A percentile compares a stretch with the other conserved stretches of the same genome.
Evolutionary conservation across 1,140 invertebrate genomes (phyloP).

Genomic region (Bombus huntii): DNA sequence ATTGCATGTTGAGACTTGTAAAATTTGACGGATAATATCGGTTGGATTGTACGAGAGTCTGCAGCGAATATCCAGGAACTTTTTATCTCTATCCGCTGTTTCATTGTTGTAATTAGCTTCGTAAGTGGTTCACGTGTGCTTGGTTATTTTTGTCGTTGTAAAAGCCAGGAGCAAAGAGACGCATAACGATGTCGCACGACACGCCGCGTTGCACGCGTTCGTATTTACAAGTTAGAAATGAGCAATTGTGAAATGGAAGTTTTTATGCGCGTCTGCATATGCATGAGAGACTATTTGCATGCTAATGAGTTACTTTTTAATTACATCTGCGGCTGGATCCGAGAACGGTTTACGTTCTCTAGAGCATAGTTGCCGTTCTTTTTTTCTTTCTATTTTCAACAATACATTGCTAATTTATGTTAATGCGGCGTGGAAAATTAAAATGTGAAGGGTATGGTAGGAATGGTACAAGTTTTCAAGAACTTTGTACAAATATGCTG

Average conservation of each 20-base stretch:
- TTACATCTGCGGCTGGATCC: neutral
- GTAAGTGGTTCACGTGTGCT: constrained; percentile 20
- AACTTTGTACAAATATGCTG: neutral
- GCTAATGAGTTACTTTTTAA: constrained; percentile 35
- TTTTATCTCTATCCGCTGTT: neutral
- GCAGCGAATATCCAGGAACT: neutral
- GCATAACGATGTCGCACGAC: neutral
- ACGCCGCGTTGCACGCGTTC: neutral
- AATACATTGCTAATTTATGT: constrained; percentile 2
- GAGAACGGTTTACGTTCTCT: neutral
- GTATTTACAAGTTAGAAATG: constrained; percentile 10
- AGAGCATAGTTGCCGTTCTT: neutral
- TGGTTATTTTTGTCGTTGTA: constrained; percentile 4
- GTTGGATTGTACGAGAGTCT: neutral
- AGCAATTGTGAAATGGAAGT: constrained; percentile 35
- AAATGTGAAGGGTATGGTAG: neutral
- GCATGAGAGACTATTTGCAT: constrained; percentile 19
- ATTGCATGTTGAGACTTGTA: neutral
- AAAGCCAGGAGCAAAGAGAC: neutral
- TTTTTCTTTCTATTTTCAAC: neutral
- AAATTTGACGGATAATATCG: neutral
- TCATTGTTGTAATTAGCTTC: constrained; percentile 40
- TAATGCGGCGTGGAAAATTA: neutral
- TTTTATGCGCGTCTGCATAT: constrained; percentile 6
- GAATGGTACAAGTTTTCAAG: neutral